A percentile compares a stretch with the other conserved stretches of the same genome.
Conservation (phyloP, 2,888 invertebrate genomes). For the Himalopsyche japonica region DNA sequence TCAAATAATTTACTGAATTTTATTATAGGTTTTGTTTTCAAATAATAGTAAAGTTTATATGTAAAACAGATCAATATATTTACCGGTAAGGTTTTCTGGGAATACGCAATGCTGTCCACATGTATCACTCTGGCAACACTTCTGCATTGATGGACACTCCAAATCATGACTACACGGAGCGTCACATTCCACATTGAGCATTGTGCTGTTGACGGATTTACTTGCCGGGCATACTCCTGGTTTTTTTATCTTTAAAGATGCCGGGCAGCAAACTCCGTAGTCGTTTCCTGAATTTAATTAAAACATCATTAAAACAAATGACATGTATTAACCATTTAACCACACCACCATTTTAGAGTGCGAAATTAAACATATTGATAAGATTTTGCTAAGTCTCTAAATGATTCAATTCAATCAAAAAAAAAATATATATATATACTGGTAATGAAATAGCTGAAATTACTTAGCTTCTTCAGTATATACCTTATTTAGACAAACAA, state of each 20-base stretch:
- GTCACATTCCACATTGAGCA: conserved; percentile 60
- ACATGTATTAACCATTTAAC: no score
- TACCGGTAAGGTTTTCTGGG: conserved; percentile 74
- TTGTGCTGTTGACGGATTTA: conserved; percentile 48
- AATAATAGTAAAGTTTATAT: no score
- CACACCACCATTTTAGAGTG: no score
- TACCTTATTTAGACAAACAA: no score
- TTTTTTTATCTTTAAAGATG: conserved; percentile 73
- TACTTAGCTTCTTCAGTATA: no score
- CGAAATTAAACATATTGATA: no score
- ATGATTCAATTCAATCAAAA: no score
- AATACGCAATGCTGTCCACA: conserved; percentile 75
- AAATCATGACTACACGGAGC: conserved; percentile 75
- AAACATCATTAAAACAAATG: neutral
- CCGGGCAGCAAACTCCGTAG: conserved; percentile 87
- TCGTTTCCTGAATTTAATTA: conserved; percentile 65
- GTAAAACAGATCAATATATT: conserved; percentile 18
- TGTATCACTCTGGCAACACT: conserved; percentile 76
- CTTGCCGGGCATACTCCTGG: conserved; percentile 74
- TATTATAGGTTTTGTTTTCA: no score
- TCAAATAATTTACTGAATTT: no score
- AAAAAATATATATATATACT: no score
- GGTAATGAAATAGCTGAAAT: no score
- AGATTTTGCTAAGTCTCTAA: no score
- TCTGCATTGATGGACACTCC: conserved; percentile 80